Percentiles rank a stretch among this genome's conserved stretches.
These are phyloP conservation scores for Drosophila suboccidentalis DNA, from an alignment of 2,888 invertebrate genomes.

Conservation along the genomic window DNA sequence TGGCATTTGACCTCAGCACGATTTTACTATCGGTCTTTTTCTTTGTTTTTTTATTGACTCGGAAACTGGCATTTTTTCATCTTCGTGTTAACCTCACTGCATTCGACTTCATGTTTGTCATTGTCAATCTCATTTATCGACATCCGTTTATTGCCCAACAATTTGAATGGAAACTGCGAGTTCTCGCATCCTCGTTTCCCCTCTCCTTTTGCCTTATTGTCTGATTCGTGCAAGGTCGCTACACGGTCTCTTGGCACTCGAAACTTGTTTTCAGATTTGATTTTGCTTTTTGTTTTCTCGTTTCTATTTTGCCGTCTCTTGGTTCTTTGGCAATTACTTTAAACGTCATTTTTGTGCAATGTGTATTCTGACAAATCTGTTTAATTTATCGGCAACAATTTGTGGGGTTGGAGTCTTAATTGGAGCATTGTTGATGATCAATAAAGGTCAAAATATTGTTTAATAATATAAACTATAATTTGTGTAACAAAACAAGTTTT, in stretches of 20 bases:
- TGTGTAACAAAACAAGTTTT: neutral
- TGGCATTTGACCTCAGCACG: constrained; percentile 69
- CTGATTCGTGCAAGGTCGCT: constrained; percentile 47
- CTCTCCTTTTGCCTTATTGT: constrained; percentile 28
- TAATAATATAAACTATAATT: neutral
- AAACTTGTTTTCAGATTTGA: constrained; percentile 23
- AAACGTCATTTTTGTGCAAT: constrained; percentile 22
- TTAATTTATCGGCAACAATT: constrained; percentile 2
- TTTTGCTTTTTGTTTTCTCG: constrained; percentile 6
- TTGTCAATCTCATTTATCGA: constrained; percentile 79
- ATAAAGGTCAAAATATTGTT: neutral
- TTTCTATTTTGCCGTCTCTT: neutral
- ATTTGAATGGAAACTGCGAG: constrained; percentile 63
- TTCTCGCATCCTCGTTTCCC: constrained; percentile 15
- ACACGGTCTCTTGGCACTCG: constrained; percentile 31
- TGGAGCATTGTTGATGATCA: neutral
- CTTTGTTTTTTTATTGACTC: constrained; percentile 57
- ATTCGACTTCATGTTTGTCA: constrained; percentile 78
- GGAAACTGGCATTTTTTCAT: constrained; percentile 52
- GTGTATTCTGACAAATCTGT: constrained; percentile 17
- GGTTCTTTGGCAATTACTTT: constrained; percentile 39
- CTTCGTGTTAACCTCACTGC: constrained; percentile 63
- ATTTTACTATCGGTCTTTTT: constrained; percentile 60
- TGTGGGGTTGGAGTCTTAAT: neutral
- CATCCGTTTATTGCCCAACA: constrained; percentile 71